Evolutionary conservation across 2,113 vertebrate species (phyloP).

Genomic region (Calonectris borealis): DNA sequence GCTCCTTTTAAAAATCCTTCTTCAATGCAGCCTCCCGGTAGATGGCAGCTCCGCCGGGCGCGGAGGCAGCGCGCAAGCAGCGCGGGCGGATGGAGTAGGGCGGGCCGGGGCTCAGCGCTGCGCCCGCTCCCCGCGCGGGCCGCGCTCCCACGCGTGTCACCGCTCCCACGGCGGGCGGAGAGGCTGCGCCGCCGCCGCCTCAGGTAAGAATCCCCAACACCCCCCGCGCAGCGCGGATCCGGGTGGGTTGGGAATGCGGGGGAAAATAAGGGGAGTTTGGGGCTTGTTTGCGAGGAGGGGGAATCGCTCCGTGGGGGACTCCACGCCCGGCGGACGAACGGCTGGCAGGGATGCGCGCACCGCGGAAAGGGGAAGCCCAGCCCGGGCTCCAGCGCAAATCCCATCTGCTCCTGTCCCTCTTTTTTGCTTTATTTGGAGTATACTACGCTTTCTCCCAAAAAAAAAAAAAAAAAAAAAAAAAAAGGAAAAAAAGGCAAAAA

Average conservation of each 20-base stretch:
- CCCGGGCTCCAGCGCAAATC: neutral
- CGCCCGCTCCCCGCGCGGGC: neutral
- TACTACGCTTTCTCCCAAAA: neutral
- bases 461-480: no score
- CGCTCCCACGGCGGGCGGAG: neutral
- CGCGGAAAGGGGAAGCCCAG: neutral
- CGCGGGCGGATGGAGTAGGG: constrained; percentile 26
- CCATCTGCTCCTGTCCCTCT: neutral
- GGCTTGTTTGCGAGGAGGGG: neutral
- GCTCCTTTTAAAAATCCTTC: constrained; percentile 89
- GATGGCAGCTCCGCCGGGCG: constrained; percentile 83
- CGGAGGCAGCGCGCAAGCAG: constrained; percentile 58
- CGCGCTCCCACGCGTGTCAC: constrained; percentile 13
- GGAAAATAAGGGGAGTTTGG: neutral
- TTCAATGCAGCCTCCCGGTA: constrained; percentile 74
- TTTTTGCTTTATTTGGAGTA: neutral
- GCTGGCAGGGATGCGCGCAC: neutral
- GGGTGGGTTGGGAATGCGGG: neutral
- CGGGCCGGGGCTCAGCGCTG: neutral
- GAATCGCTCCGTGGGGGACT: neutral
- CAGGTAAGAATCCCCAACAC: neutral
- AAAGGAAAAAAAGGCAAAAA: neutral
- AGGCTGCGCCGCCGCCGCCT: neutral
- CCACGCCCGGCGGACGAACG: neutral
- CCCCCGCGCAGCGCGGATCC: neutral